A percentile compares a stretch with the other conserved stretches of the same genome.
These are phyloP conservation scores for Phylloscopus trochilus DNA, from an alignment of 2,113 vertebrate genomes.

Conservation along the genomic window DNA sequence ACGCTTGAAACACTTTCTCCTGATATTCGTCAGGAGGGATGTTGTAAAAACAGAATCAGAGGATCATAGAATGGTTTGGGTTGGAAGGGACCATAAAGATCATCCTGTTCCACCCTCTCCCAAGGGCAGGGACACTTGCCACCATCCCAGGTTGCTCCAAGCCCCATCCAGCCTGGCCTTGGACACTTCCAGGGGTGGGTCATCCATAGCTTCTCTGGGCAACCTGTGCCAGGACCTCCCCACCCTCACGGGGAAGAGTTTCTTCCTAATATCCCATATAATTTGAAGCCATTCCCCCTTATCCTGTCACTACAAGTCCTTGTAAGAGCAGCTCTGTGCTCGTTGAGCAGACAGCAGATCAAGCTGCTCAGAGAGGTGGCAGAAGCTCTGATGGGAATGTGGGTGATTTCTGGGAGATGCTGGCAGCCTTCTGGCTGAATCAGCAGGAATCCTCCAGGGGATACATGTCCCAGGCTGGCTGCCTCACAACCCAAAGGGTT, in stretches of 20 bases:
- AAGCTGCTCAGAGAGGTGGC: background rate
- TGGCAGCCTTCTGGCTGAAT: background rate
- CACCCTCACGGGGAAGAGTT: background rate
- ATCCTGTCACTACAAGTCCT: background rate
- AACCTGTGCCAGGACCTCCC: fast-evolving
- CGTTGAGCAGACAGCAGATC: background rate
- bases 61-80: background rate
- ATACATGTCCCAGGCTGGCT: background rate
- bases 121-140: background rate
- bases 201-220: background rate
- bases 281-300: background rate
- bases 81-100: background rate
- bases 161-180: fast-evolving
- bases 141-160: background rate
- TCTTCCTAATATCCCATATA: background rate
- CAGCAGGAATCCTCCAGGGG: background rate
- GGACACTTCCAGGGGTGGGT: background rate
- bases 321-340: background rate
- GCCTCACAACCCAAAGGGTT: background rate
- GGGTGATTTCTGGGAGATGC: background rate
- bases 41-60: background rate
- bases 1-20: background rate
- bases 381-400: background rate
- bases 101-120: background rate
- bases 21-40: background rate